Evolutionary conservation across 2,113 vertebrate genomes (phyloP).

Genomic region (Pagrus major): DNA sequence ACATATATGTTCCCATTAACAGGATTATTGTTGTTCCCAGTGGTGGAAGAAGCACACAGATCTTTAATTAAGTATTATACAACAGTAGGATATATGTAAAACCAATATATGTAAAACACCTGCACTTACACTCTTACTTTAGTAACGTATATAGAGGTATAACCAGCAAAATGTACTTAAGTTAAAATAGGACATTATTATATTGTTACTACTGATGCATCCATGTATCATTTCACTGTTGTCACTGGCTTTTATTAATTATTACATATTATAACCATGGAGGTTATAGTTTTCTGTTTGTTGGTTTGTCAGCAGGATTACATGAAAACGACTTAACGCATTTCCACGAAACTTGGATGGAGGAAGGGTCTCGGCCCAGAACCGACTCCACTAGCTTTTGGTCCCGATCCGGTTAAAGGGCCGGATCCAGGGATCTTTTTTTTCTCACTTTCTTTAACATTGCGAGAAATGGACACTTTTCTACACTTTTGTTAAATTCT

Average conservation of each 20-base stretch:
- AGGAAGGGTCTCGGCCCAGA: too few species aligned
- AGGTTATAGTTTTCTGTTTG: too few species aligned
- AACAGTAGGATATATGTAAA: neutral
- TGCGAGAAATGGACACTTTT: too few species aligned
- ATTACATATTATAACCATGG: neutral
- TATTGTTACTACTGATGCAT: neutral
- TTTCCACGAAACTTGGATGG: too few species aligned
- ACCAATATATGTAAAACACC: neutral
- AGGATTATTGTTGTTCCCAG: neutral
- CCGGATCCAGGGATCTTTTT: too few species aligned
- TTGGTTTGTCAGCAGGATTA: too few species aligned
- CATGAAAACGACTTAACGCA: too few species aligned
- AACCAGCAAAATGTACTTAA: neutral
- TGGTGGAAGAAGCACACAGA: neutral
- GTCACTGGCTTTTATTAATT: neutral
- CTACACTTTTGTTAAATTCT: too few species aligned
- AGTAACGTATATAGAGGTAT: neutral
- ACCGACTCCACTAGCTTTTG: too few species aligned
- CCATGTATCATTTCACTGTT: neutral
- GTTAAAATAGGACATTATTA: neutral
- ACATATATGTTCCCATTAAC: slow-evolving; percentile 14
- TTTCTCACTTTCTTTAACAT: too few species aligned
- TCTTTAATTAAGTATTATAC: neutral
- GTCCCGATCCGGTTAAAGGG: too few species aligned
- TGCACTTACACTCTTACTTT: neutral